A percentile compares a stretch with the other conserved stretches of the same genome.
These are phyloP conservation scores for Limanda limanda DNA, from an alignment of 2,113 vertebrate species.

Conservation along the genomic window DNA sequence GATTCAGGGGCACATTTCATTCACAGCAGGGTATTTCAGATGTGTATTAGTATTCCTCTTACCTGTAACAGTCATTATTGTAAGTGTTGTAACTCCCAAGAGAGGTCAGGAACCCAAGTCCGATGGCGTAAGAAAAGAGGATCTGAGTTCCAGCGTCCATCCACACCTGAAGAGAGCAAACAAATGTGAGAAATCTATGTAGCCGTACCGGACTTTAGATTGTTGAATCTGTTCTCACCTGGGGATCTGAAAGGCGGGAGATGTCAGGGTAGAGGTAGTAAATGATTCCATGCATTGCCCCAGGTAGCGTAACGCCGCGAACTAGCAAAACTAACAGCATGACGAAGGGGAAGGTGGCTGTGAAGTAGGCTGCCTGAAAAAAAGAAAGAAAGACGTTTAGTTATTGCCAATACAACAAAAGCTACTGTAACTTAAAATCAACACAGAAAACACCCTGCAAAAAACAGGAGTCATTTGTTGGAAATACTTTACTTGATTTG, in stretches of 20 bases:
- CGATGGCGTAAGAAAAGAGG: conserved; percentile 92
- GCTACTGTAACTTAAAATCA: no score
- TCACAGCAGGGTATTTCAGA: neutral
- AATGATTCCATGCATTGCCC: conserved; percentile 63
- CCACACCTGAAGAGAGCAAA: conserved; percentile 84
- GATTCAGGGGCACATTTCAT: no score
- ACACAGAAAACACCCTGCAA: no score
- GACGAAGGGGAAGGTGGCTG: conserved; percentile 65
- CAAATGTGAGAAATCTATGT: neutral
- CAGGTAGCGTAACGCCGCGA: conserved; percentile 67
- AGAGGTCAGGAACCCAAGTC: conserved; percentile 89
- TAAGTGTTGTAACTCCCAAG: conserved; percentile 94
- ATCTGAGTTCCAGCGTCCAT: conserved; percentile 93
- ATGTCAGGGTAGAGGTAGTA: conserved; percentile 72
- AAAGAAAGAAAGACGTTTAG: no score
- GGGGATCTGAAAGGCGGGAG: conserved; percentile 66
- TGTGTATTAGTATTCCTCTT: neutral
- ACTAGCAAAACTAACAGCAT: conserved; percentile 66
- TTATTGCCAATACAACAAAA: no score
- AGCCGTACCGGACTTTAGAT: neutral
- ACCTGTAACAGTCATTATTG: conserved; percentile 94
- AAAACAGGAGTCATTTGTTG: no score
- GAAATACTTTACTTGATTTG: no score
- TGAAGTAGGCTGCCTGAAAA: conserved; percentile 65
- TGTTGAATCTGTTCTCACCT: conserved; percentile 34